Evolutionary conservation across 2,888 invertebrate species (phyloP), one percentile per base, ranked within the genome.

Genomic region (Callinectes sapidus): DNA sequence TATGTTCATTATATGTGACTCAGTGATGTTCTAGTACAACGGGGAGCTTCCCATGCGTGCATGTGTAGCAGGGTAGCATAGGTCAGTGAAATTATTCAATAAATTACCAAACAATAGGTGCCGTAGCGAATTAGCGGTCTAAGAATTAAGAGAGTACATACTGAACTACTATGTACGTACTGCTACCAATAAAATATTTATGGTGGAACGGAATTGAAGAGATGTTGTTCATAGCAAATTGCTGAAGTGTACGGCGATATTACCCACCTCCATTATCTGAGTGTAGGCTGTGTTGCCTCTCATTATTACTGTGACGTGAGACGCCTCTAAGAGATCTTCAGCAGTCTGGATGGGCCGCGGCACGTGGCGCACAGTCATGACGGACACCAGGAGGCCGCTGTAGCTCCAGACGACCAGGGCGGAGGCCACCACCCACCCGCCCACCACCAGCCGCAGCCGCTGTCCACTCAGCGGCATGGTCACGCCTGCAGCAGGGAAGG

Each of bases 231-330:
- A 61, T 13, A 61, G 6, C 23, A 23, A 61, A 23, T 61, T 23
- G 23, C 3, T 5, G 23, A 61, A 18, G 61, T 61, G 61, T 13
- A 61, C 61, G 23, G 18, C 23, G 18, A 61, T 61, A 23, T 5
- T 23, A 77, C 71, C n/a, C 71, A 77, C 71, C n/a, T 23, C 71
- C 71, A 77, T n/a, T 28, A 28, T n/a, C n/a, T 77, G n/a, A n/a
- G 71, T 77, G 71, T 77, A 77, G 28, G 71, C 71, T 28, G 71
- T 77, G 71, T 77, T 77, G 71, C n/a, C 71, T n/a, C 71, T n/a
- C 71, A 77, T 77, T n/a, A 77, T 77, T 6, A 77, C 71, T 13
- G 6, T 23, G 71, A 28, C 28, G 71, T 28, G 28, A 28, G 71
- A 28, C 13, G 23, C n/a, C n/a, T 77, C 71, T 10, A 77, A 23